Evolutionary conservation across 2,888 invertebrate genomes (phyloP).

Genomic region (Pedicia rivosa): DNA sequence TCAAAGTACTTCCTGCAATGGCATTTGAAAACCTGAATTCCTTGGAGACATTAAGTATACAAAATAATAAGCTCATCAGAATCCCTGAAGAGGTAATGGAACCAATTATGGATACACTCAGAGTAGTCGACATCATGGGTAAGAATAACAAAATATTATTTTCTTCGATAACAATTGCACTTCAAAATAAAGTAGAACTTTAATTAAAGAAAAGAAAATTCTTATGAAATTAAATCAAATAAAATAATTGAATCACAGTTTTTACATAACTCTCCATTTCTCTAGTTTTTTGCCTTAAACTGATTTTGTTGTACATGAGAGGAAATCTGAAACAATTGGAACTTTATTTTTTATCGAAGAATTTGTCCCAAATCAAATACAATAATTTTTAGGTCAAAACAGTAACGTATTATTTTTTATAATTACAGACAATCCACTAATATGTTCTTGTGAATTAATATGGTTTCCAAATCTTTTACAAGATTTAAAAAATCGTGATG

Average conservation of each 20-base stretch:
- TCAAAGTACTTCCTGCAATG: constrained; percentile 64
- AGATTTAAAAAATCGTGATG: constrained; percentile 62
- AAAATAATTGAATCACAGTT: no score
- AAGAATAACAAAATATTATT: no score
- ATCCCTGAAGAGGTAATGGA: constrained; percentile 81
- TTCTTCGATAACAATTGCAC: no score
- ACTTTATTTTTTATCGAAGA: no score
- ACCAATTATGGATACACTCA: constrained; percentile 69
- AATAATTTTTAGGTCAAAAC: neutral
- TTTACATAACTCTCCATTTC: no score
- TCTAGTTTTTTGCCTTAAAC: no score
- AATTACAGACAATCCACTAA: constrained; percentile 65
- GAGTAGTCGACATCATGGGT: constrained; percentile 83
- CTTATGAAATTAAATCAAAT: no score
- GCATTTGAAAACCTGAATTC: constrained; percentile 82
- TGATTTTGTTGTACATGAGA: no score
- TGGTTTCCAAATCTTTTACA: constrained; percentile 78
- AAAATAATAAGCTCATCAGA: constrained; percentile 72
- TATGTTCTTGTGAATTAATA: constrained; percentile 73
- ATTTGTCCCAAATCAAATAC: no score
- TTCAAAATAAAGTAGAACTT: no score
- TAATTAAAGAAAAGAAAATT: neutral
- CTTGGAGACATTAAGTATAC: constrained; percentile 70
- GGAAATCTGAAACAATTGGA: no score
- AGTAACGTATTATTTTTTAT: constrained; percentile 1